Conservation (phyloP, 2,888 invertebrate species). For the Tipula lateralis region DNA sequence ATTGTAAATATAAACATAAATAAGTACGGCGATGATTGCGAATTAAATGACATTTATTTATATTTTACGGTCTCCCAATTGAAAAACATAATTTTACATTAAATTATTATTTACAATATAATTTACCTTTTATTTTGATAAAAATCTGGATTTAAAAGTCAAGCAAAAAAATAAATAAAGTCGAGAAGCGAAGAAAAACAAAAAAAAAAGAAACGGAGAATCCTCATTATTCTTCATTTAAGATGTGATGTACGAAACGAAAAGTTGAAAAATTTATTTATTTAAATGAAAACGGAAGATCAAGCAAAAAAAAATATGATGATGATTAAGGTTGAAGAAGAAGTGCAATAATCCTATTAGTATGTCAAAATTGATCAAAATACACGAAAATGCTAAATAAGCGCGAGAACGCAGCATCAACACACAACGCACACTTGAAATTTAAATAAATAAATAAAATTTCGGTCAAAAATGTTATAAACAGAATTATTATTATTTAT, state of each 20-base stretch:
- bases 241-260: not conserved
- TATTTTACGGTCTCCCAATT: not conserved
- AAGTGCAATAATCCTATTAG: constrained; percentile 19
- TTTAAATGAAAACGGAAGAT: constrained; percentile 12
- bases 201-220: not conserved
- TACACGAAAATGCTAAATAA: not conserved
- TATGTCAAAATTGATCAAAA: not conserved
- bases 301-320: not conserved
- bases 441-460: constrained; percentile 19
- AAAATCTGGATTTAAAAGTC: not conserved
- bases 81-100: not conserved
- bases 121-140: constrained; percentile 2
- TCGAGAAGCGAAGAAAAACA: not conserved
- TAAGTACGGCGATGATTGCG: not conserved
- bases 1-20: not conserved
- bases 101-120: not conserved
- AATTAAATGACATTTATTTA: not conserved
- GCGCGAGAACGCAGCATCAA: not conserved
- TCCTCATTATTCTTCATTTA: constrained; percentile 3
- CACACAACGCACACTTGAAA: not conserved
- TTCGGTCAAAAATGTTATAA: constrained; percentile 4
- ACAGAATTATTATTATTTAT: not conserved
- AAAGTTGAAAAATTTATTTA: not conserved
- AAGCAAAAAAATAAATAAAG: not conserved
- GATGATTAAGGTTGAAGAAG: not conserved